Evolutionary conservation across 1,140 invertebrate species (phyloP), one percentile per base, ranked within the genome.

Genomic region (Hirudo medicinalis): DNA sequence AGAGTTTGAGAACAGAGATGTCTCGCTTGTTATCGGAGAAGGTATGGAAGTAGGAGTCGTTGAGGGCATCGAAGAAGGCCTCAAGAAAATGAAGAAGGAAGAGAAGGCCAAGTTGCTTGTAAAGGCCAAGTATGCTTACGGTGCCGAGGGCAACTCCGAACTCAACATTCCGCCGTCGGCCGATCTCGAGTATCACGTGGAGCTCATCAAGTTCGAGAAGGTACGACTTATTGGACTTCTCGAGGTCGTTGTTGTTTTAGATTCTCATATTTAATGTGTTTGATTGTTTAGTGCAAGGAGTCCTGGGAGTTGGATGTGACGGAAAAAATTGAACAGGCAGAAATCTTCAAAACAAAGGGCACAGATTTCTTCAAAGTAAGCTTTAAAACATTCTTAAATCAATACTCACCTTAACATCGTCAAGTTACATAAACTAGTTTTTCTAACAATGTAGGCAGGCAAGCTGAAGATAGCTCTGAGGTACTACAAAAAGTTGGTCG

Each of bases 1-100:
- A 72, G 81, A 87, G 8, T 91, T 94, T 81, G 89, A 87, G 71
- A 81, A 91, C 49, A 84, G 90, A 76, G 87, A 92, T 75, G 85
- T 94, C 0, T 85, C 87, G 57, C 97, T 96, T 80, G 80, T 82
- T 53, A 82, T 96, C n/a, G 93, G 93, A 0, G 94, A 97, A 83
- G 92, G 90, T 25, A 84, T 81, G 69, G 88, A 90, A 72, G 79
- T 81, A 57, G 87, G 87, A 73, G 81, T 98, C 22, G 86, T 91
- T 25, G 85, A 88, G 54, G 94, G 92, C 3, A 79, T 98, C 22
- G 95, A 98, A 80, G 84, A 85, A 74, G 92, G 91, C 0, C 76
- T 97, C 0, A 86, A 88, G 74, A 90, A 88, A 77, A 92, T 98
- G 79, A 89, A 87, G 75, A 86, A 87, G 74, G 87, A 87, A 9